phyloP scores from a whole-genome alignment of 2,797 vertebrate genomes.

The Potorous gilbertii region DNA sequence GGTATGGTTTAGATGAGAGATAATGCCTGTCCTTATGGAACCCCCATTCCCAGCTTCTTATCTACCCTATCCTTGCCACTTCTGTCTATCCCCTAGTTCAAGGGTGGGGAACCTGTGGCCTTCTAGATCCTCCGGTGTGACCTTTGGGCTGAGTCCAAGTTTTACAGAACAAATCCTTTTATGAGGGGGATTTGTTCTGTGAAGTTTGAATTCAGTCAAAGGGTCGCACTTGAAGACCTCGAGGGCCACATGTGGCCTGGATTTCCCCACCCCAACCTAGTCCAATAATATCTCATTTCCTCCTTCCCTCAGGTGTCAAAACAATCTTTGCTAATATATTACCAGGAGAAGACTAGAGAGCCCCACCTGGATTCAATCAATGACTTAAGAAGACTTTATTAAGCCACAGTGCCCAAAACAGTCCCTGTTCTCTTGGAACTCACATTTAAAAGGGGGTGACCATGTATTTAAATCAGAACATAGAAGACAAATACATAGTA shows the following conservation, averaged over 20 bases:
- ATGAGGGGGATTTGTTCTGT: no score
- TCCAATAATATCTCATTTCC: not conserved
- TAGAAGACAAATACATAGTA: not conserved
- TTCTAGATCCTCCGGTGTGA: no score
- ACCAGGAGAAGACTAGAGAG: not conserved
- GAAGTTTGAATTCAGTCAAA: no score
- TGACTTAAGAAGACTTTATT: not conserved
- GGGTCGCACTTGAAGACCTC: no score
- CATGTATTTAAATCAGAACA: not conserved
- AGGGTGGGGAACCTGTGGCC: no score
- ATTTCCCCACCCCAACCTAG: not conserved
- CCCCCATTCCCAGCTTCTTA: not conserved
- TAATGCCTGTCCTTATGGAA: not conserved
- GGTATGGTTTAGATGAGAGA: not conserved
- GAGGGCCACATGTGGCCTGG: no score
- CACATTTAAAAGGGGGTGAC: not conserved
- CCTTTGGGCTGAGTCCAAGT: no score
- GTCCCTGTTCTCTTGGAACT: not conserved
- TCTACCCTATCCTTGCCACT: no score
- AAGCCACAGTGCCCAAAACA: not conserved
- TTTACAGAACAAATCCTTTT: no score
- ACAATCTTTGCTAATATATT: not conserved
- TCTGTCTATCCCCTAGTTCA: no score
- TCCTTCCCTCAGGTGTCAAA: not conserved
- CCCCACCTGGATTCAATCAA: not conserved